Conservation (phyloP, 1,140 invertebrate species). For the Oreohelix idahoensis region DNA sequence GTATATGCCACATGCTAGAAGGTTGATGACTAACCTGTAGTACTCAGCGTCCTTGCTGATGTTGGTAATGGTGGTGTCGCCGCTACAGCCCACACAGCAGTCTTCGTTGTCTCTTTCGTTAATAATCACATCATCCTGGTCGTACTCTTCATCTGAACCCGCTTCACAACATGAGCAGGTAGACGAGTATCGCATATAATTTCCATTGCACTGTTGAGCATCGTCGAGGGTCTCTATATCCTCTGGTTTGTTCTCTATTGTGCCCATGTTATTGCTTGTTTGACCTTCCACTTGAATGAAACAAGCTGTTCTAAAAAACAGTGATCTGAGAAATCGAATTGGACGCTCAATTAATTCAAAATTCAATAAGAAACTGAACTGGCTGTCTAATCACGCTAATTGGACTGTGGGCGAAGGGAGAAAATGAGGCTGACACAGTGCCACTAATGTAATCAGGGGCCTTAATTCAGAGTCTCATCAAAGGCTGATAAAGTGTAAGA, state of each 20-base stretch:
- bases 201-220: neutral
- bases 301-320: neutral
- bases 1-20: neutral
- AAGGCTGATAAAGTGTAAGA: neutral
- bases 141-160: neutral
- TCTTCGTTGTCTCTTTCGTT: neutral
- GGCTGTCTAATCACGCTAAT: neutral
- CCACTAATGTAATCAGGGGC: neutral
- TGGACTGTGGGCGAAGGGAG: neutral
- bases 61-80: neutral
- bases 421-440: neutral
- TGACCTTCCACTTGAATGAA: neutral
- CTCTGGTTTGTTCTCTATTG: neutral
- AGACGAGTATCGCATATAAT: neutral
- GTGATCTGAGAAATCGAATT: neutral
- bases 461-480: neutral
- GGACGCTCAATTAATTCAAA: neutral
- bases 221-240: neutral
- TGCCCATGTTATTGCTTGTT: neutral
- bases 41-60: neutral
- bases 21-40: neutral
- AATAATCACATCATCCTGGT: neutral
- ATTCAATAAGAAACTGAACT: neutral
- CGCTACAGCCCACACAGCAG: neutral
- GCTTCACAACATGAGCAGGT: neutral